Evolutionary conservation across 2,888 invertebrate genomes (phyloP).

Genomic region (Cryptosula pallasiana): DNA sequence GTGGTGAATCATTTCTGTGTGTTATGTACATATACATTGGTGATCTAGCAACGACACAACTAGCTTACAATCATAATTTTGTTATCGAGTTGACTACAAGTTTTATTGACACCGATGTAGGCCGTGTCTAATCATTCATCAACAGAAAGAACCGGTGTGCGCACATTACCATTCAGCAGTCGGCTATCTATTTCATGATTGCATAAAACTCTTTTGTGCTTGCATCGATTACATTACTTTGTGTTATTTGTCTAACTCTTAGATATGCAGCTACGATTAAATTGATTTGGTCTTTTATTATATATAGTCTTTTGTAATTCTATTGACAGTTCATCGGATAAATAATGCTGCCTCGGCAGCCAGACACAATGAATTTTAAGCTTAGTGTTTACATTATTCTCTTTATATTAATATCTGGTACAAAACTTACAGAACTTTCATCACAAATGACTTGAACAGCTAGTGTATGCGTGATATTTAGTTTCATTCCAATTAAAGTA

Average conservation of each 20-base stretch:
- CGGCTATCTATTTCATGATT: not conserved
- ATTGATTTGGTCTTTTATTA: slow-evolving; percentile 1
- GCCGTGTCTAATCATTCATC: not conserved
- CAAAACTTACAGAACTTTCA: not conserved
- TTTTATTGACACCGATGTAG: not conserved
- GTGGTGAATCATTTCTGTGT: too few relatives aligned
- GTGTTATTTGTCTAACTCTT: slow-evolving; percentile 1
- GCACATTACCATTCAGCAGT: not conserved
- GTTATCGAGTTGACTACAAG: too few relatives aligned
- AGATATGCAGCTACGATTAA: not conserved
- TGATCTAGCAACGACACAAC: too few relatives aligned
- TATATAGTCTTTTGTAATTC: not conserved
- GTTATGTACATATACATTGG: too few relatives aligned
- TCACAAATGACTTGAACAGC: too few relatives aligned
- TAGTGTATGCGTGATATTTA: too few relatives aligned
- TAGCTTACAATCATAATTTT: too few relatives aligned
- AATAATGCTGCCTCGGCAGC: not conserved
- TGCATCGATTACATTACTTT: not conserved
- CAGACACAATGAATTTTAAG: not conserved
- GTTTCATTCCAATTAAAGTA: too few relatives aligned
- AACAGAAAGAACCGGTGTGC: not conserved
- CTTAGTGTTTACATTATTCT: not conserved
- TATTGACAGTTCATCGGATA: not conserved
- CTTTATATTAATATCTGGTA: not conserved
- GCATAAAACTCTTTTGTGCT: slow-evolving; percentile 18